These are phyloP conservation scores for Elgaria multicarinata DNA, from an alignment of 2,113 vertebrate species.

Conservation along the genomic window DNA sequence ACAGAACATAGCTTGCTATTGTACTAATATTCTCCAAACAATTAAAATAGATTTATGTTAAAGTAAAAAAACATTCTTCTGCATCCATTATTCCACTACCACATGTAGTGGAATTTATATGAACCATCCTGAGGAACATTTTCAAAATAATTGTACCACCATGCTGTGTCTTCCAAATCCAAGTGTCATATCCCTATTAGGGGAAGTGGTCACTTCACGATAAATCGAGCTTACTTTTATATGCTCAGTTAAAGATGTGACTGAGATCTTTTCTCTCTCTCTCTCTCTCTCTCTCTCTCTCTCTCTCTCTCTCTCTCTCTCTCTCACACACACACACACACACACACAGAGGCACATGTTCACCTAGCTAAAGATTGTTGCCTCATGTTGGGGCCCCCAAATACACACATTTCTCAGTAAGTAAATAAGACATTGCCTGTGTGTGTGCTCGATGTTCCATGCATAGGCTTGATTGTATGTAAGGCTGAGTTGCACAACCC, in stretches of 20 bases:
- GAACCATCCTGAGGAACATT: neutral
- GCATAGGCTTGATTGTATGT: neutral
- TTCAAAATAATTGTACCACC: conserved; percentile 55
- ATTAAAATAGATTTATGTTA: conserved; percentile 59
- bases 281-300: no score
- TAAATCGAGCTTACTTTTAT: conserved; percentile 65
- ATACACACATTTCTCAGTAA: no score
- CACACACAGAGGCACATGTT: no score
- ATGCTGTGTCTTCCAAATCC: conserved; percentile 54
- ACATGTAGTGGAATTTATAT: conserved; percentile 19
- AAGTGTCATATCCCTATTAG: conserved; percentile 41
- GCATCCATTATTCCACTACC: neutral
- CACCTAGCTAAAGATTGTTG: no score
- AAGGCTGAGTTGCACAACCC: neutral
- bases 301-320: neutral
- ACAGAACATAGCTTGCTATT: conserved; percentile 56
- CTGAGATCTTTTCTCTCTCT: neutral
- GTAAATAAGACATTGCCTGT: no score
- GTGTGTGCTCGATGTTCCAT: no score
- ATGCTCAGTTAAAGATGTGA: conserved; percentile 30
- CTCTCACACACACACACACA: no score
- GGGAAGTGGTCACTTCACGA: conserved; percentile 12
- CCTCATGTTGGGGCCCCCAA: no score
- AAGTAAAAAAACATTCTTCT: conserved; percentile 56
- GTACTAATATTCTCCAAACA: conserved; percentile 36